These are phyloP conservation scores for Ridgeia piscesae DNA, from an alignment of 1,140 invertebrate genomes.

Conservation along the genomic window DNA sequence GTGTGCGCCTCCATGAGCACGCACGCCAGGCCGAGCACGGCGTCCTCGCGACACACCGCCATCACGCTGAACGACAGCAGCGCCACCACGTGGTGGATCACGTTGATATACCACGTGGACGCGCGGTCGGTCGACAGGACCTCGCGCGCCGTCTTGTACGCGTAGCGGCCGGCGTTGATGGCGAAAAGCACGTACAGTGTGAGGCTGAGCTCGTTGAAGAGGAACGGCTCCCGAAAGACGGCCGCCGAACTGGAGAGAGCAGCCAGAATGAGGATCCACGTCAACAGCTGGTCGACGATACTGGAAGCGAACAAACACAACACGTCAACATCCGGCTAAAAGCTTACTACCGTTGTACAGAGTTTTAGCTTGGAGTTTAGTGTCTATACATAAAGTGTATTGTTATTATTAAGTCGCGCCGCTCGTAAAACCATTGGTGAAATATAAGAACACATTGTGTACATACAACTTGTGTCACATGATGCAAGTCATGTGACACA, in stretches of 20 bases:
- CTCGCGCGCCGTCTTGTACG: background rate
- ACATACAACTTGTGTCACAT: too few species aligned
- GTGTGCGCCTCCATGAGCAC: background rate
- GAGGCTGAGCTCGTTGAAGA: background rate
- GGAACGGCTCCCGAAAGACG: background rate
- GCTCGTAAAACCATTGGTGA: background rate
- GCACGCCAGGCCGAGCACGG: background rate
- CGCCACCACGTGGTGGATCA: constrained; percentile 2
- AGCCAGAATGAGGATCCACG: background rate
- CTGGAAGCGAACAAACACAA: background rate
- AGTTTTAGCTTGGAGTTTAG: too few species aligned
- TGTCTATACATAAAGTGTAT: too few species aligned
- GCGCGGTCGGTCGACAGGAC: background rate
- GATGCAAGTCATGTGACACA: too few species aligned
- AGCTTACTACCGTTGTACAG: too few species aligned
- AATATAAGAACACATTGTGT: background rate
- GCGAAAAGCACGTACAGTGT: background rate
- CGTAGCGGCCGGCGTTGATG: background rate
- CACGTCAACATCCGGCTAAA: background rate
- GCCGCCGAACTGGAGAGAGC: background rate
- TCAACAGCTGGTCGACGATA: background rate
- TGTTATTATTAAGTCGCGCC: too few species aligned
- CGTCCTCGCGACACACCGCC: background rate
- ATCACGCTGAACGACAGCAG: background rate
- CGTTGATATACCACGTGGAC: background rate